Evolutionary conservation across 2,888 invertebrate genomes (phyloP).

Genomic region (Pterobdella sp.): DNA sequence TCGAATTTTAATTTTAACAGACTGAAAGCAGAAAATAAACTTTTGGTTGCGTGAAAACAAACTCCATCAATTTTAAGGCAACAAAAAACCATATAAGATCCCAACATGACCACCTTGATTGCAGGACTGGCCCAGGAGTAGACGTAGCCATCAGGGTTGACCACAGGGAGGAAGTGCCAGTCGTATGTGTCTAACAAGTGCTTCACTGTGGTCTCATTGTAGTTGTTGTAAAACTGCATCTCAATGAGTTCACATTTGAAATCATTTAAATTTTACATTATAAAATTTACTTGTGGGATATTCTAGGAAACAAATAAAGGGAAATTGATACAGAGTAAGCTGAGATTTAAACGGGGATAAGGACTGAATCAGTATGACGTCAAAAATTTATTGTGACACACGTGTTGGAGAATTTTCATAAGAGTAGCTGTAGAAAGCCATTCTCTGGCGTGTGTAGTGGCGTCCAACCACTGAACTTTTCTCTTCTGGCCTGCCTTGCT

Average conservation of each 20-base stretch:
- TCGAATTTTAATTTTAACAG: no score
- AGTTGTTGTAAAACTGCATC: background rate
- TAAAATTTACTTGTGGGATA: no score
- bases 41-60: no score
- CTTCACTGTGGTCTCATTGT: slow-evolving; percentile 2
- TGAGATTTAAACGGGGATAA: background rate
- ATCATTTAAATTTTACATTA: no score
- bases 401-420: slow-evolving; percentile 32
- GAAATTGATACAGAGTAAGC: no score
- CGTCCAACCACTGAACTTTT: slow-evolving; percentile 30
- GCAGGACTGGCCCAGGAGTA: slow-evolving; percentile 18
- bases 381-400: background rate
- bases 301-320: background rate
- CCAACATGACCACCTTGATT: background rate
- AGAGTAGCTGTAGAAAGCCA: slow-evolving; percentile 32
- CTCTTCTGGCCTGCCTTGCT: slow-evolving; percentile 19
- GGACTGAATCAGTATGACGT: background rate
- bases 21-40: no score
- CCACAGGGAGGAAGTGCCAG: slow-evolving; percentile 23
- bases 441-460: slow-evolving; percentile 34
- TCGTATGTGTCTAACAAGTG: slow-evolving; percentile 18
- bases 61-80: no score
- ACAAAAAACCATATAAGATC: no score
- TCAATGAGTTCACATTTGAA: no score
- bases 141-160: slow-evolving; percentile 26